Evolutionary conservation across 1,140 invertebrate genomes (phyloP), one percentile per base, ranked within the genome.

Genomic region (Nautilus pompilius): DNA sequence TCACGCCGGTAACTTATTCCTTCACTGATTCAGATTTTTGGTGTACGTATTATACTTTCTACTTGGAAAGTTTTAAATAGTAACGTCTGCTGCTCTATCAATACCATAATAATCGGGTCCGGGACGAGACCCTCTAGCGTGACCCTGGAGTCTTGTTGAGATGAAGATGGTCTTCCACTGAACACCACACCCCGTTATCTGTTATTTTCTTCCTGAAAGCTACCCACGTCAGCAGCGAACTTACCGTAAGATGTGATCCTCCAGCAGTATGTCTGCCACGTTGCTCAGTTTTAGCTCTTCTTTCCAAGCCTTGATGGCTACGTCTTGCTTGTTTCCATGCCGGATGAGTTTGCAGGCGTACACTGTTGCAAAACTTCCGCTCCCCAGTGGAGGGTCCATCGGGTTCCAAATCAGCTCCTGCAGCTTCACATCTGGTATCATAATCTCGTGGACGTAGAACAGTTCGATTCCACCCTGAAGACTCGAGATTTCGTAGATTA

Each of bases 341-440:
- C 55, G 28, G 17, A 10, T 58, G 6, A 75, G 49, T 2, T 61
- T 62, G 4, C 65, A 65, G 36, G 63, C 67, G 58, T 61, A 77
- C 8, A 79, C 77, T 24, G 67, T 67, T 2, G 75, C 77, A 67
- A 79, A 79, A 51, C 68, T 69, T 24, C 77, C 77, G 20, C 41
- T 66, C n/a, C 77, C 77, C 0, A 79, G 57, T 5, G 72, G 41
- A 46, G 66, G 41, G 0, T 61, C 65, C 0, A 45, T 58, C 24
- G 28, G 28, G 45, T 66, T 64, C 48, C 66, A 73, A 3, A 46
- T 41, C n/a, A 78, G 10, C 17, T 76, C 68, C 30, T 62, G 49
- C 10, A 71, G 30, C 13, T 62, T 56, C 57, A 67, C 75, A 29
- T 78, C 74, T 30, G 72, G 70, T 3, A 49, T 51, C 72, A 78